Percentiles rank a stretch among this genome's conserved stretches.
phyloP scores from a whole-genome alignment of 2,888 invertebrate genomes.

The Cataglyphis rosenhaueri region DNA sequence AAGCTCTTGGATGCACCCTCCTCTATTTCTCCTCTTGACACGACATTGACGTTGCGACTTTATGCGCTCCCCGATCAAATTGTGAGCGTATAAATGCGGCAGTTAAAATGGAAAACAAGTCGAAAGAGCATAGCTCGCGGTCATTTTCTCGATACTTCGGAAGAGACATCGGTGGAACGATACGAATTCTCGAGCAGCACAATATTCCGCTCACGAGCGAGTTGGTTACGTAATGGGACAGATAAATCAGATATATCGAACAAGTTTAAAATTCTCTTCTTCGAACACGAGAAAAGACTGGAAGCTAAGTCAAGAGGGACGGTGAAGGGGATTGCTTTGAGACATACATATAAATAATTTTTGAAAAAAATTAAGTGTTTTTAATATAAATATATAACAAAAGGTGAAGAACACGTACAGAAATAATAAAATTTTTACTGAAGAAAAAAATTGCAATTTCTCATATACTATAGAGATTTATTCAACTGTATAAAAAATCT shows the following conservation, averaged over 20 bases:
- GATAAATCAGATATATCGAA: conserved; percentile 18
- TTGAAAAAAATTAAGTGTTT: background rate
- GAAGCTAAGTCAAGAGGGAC: background rate
- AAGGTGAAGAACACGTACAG: background rate
- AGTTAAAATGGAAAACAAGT: conserved; percentile 23
- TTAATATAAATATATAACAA: background rate
- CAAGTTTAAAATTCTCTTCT: background rate
- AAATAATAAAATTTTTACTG: background rate
- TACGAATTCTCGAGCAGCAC: background rate
- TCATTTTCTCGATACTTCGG: conserved; percentile 7
- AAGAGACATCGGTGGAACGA: conserved; percentile 1
- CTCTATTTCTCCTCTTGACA: background rate
- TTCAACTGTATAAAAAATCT: background rate
- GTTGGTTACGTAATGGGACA: conserved; percentile 20
- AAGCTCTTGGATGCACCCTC: conserved; percentile 39
- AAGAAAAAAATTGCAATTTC: background rate
- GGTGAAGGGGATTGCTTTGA: background rate
- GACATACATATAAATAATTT: background rate
- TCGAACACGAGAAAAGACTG: background rate
- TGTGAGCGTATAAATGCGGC: conserved; percentile 47
- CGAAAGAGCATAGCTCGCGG: conserved; percentile 9
- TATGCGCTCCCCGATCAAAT: conserved; percentile 58
- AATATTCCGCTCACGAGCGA: conserved; percentile 16
- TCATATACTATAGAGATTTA: background rate
- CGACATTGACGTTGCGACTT: conserved; percentile 28